A percentile compares a stretch with the other conserved stretches of the same genome.
Evolutionary conservation across 2,113 vertebrate species (phyloP).

Genomic region (Pampusana beccarii): DNA sequence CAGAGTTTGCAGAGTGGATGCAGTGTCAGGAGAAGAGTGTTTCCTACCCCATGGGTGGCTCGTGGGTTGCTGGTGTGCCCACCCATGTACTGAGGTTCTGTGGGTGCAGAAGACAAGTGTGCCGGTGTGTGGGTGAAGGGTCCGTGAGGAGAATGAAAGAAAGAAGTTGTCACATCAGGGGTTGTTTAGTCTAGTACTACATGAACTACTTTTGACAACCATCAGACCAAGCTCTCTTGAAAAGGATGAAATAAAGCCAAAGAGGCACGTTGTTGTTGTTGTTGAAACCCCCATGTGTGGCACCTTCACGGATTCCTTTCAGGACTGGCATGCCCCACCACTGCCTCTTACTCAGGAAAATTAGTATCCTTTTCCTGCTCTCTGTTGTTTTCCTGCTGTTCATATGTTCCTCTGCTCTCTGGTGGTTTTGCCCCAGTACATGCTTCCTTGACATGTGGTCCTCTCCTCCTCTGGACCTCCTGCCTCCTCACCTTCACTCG

Average conservation of each 20-base stretch:
- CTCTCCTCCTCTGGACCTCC: not conserved
- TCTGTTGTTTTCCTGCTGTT: not conserved
- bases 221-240: not conserved
- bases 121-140: not conserved
- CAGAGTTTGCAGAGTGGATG: not conserved
- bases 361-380: not conserved
- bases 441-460: not conserved
- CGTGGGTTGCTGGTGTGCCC: fast-evolving
- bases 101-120: not conserved
- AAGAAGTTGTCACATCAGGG: not conserved
- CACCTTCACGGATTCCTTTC: not conserved
- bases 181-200: not conserved
- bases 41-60: not conserved
- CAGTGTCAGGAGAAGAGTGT: not conserved
- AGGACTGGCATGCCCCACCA: not conserved
- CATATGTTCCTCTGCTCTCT: not conserved
- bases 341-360: not conserved
- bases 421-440: not conserved
- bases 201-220: not conserved
- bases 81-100: fast-evolving
- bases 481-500: not conserved
- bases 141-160: not conserved
- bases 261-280: not conserved
- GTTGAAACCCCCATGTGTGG: not conserved
- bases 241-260: not conserved